Percentiles rank a stretch among this genome's conserved stretches.
Evolutionary conservation across 2,797 vertebrate genomes (phyloP).

Genomic region (Neostethus bicornis): DNA sequence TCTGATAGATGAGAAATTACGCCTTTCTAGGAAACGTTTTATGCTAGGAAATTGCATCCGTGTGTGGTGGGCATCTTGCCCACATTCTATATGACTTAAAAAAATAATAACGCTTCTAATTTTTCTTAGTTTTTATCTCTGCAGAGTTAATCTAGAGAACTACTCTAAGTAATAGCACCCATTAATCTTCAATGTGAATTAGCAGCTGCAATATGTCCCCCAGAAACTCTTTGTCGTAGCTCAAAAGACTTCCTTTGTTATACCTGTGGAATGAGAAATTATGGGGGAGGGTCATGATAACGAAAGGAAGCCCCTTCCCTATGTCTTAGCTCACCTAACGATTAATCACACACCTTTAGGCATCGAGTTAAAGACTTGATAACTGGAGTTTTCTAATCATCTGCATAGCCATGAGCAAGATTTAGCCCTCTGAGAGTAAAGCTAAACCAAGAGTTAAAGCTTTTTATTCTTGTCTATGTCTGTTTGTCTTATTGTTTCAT

Average conservation of each 20-base stretch:
- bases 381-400: conserved; percentile 76
- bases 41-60: conserved; percentile 1
- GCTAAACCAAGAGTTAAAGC: conserved; percentile 70
- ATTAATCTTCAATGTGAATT: conserved; percentile 75
- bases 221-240: conserved; percentile 54
- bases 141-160: conserved; percentile 63
- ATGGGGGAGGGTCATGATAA: conserved; percentile 54
- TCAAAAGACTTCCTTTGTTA: conserved; percentile 75
- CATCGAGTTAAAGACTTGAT: conserved; percentile 77
- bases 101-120: conserved; percentile 11
- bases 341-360: conserved; percentile 81
- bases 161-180: conserved; percentile 57
- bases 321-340: conserved; percentile 76
- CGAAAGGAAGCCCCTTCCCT: conserved; percentile 48
- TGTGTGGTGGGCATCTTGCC: not conserved
- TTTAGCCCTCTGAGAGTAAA: conserved; percentile 66
- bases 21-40: not conserved
- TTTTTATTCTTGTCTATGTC: conserved; percentile 14
- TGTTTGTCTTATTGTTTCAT: conserved; percentile 24
- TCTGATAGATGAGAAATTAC: conserved; percentile 12
- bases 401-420: conserved; percentile 67
- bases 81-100: conserved; percentile 16
- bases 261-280: conserved; percentile 72
- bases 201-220: conserved; percentile 47
- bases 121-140: conserved; percentile 35